Percentiles rank a stretch among this genome's conserved stretches.
phyloP scores from a whole-genome alignment of 92 coral and sea anemone genomes.

The Zoanthus gigantus region DNA sequence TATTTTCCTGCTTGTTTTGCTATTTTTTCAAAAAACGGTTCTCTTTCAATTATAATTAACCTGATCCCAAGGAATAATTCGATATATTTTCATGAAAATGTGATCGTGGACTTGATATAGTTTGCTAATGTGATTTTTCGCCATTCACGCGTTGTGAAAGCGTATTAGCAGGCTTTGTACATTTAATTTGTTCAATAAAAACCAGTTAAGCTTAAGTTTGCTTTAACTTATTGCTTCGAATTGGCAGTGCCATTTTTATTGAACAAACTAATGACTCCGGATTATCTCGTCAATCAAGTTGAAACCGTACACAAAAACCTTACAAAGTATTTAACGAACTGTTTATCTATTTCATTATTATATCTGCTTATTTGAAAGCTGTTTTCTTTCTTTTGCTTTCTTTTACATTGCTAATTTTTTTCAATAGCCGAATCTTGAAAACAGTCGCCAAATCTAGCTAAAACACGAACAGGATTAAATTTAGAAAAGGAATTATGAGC shows the following conservation, averaged over 20 bases:
- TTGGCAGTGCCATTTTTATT: slow-evolving; percentile 16
- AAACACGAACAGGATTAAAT: slow-evolving; percentile 34
- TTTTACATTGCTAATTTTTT: neutral
- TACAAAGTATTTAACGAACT: neutral
- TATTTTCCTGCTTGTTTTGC: slow-evolving; percentile 63
- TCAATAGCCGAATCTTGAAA: neutral
- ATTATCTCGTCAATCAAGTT: slow-evolving; percentile 81
- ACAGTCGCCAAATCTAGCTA: neutral
- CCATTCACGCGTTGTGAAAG: slow-evolving; percentile 42
- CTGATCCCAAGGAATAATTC: slow-evolving; percentile 12
- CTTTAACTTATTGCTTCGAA: slow-evolving; percentile 38
- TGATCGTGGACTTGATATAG: slow-evolving; percentile 8
- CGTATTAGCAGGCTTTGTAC: slow-evolving; percentile 33
- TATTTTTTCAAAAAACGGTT: slow-evolving; percentile 64
- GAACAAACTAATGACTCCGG: slow-evolving; percentile 58
- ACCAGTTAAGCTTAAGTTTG: slow-evolving; percentile 30
- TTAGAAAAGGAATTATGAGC: slow-evolving; percentile 71
- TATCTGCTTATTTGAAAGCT: slow-evolving; percentile 3
- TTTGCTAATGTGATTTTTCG: slow-evolving; percentile 63
- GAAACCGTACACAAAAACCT: slow-evolving; percentile 8
- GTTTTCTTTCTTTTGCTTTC: neutral
- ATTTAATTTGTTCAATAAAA: slow-evolving; percentile 48
- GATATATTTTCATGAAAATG: slow-evolving; percentile 41
- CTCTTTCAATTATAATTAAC: slow-evolving; percentile 53
- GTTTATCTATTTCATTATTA: slow-evolving; percentile 13